Conservation (phyloP, 2,113 vertebrate genomes). For the Thymallus thymallus region DNA sequence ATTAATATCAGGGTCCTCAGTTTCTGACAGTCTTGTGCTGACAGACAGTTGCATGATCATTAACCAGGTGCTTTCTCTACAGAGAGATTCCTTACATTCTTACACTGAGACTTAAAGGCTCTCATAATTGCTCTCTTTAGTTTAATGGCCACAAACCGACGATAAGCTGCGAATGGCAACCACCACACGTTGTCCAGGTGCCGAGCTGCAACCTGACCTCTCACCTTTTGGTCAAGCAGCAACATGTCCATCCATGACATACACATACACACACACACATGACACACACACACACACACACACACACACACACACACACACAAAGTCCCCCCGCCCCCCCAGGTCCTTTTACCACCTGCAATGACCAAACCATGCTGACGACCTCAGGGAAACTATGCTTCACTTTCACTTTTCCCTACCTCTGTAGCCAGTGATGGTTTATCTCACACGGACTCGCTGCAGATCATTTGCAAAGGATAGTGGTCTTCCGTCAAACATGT, state of each 20-base stretch:
- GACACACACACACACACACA: background rate
- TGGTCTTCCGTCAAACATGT: too few relatives aligned
- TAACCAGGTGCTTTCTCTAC: slow-evolving; percentile 69
- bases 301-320: background rate
- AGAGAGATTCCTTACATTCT: slow-evolving; percentile 64
- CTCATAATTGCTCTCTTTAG: slow-evolving; percentile 66
- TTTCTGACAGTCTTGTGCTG: slow-evolving; percentile 19
- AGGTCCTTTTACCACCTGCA: background rate
- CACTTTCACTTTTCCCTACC: background rate
- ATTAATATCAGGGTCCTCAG: slow-evolving; percentile 25
- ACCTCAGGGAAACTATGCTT: background rate
- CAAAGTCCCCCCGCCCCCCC: slow-evolving; percentile 1
- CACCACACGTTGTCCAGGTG: slow-evolving; percentile 59
- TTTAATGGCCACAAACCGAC: slow-evolving; percentile 51
- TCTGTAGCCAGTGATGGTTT: too few relatives aligned
- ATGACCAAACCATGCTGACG: slow-evolving; percentile 3
- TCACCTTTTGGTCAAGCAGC: slow-evolving; percentile 39
- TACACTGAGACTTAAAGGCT: slow-evolving; percentile 46
- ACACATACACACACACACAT: too few relatives aligned
- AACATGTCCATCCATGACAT: slow-evolving; percentile 33
- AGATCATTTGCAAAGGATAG: too few relatives aligned
- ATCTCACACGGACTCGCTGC: too few relatives aligned
- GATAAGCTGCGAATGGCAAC: slow-evolving; percentile 28
- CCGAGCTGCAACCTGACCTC: slow-evolving; percentile 33
- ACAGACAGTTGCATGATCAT: slow-evolving; percentile 49